Evolutionary conservation across 2,888 invertebrate genomes (phyloP).

Genomic region (Matsumyia berberina): DNA sequence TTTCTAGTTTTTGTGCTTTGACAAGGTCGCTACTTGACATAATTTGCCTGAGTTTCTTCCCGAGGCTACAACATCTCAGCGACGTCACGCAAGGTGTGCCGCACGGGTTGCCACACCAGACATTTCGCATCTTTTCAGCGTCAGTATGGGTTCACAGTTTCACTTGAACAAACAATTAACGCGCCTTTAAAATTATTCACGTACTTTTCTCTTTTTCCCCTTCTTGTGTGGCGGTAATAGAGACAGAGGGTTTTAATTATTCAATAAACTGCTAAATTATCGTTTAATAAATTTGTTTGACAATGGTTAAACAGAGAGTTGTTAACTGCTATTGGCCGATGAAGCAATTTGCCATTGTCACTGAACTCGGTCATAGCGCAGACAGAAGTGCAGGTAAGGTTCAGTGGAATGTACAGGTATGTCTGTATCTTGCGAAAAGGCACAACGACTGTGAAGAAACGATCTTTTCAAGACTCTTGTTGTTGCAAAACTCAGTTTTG

Average conservation of each 20-base stretch:
- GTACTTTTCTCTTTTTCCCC: background rate
- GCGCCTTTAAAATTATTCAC: slow-evolving; percentile 8
- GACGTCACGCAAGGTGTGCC: slow-evolving; percentile 8
- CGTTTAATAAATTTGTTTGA: background rate
- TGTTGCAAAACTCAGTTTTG: slow-evolving; percentile 25
- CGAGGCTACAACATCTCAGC: background rate
- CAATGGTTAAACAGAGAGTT: background rate
- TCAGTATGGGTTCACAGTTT: background rate
- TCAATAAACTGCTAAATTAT: slow-evolving; percentile 6
- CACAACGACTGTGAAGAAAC: slow-evolving; percentile 17
- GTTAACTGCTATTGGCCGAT: slow-evolving; percentile 10
- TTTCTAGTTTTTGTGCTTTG: no score
- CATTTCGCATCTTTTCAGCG: background rate
- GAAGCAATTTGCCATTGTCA: slow-evolving; percentile 35
- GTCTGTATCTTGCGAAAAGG: slow-evolving; percentile 39
- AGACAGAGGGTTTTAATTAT: background rate
- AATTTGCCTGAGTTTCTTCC: slow-evolving; percentile 8
- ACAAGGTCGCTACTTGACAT: slow-evolving; percentile 51
- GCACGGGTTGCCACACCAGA: background rate
- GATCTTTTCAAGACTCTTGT: background rate
- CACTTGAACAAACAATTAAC: slow-evolving; percentile 10
- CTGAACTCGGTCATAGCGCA: slow-evolving; percentile 36
- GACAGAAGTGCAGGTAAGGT: background rate
- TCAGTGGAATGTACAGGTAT: background rate
- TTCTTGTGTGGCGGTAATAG: no score